Base-by-base conservation (phyloP, 2,113 vertebrate genomes). In the Catagonus wagneri region DNA sequence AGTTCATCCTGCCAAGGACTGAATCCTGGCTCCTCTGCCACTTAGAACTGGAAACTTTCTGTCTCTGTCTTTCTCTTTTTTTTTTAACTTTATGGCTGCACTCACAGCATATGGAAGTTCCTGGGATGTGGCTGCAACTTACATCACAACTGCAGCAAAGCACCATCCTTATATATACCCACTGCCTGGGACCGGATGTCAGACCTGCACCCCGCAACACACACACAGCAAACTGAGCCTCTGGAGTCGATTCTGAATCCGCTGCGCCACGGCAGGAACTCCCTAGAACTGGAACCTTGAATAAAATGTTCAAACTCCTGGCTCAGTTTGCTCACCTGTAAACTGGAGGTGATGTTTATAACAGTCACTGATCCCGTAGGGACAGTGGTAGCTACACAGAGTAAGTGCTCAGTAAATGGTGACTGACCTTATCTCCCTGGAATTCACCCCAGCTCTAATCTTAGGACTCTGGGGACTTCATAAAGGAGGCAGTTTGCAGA, bases 321-420 rank as follows among this genome's bases (percentile, higher is more conserved):
- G 14, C 54, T 58, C 3, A 0, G 9, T 63, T n/a, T 22, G 34
- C 50, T 74, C 29, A 2, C 29, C 34, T 39, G 12, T 66, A 16
- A 6, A 65, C 17, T 52, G 90, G 29, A 89, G n/a, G 27, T 7
- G n/a, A 86, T 32, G 22, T n/a, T 56, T 17, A 22, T 27, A 11
- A 66, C 7, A 56, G 39, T n/a, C 25, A 23, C 32, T 72, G 44
- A 5, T 50, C 60, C 32, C 7, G 9, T 6, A 34, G 16, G 23
- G 63, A 36, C 36, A 6, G n/a, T 2, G 12, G 2, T 50, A 61
- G 15, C 0, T 52, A 20, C n/a, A 23, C 29, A 16, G 0, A n/a
- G 17, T 16, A 66, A 65, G 23, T 20, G 39, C 9, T 63, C 29
- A 15, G 39, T 19, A 20, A 63, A 27, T 12, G 29, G 0, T 54